Base-by-base conservation (phyloP, 2,113 vertebrate species). In the Bufo bufo region DNA sequence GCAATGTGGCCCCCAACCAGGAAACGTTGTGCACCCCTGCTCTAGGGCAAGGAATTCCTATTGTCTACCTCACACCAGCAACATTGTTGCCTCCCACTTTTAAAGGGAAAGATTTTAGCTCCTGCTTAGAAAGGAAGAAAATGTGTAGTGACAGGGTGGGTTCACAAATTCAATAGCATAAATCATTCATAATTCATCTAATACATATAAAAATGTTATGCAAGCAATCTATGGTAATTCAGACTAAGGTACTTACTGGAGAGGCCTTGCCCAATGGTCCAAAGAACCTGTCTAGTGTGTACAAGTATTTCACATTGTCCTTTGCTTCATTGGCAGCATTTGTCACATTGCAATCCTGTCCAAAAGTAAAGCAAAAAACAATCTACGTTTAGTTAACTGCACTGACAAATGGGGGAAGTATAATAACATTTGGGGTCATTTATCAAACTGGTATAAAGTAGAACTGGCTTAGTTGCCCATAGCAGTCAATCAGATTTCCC, bases 241-340 rank as follows among this genome's bases (percentile, higher is more conserved):
- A 45, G 7, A 6, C 54, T 14, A 45, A 19, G 45, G 13, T 54
- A 92, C 93, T 94, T 93, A 97, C 96, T 86, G 96, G 96, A 78
- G 93, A 93, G 85, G 93, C 91, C 90, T 90, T 93, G 52, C 90
- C 93, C 92, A 96, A 92, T 0, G 90, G 92, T 20, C 90, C 91
- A 79, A 97, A 96, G 92, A 94, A 95, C 89, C 91, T 95, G 83
- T 96, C 95, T 91, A 97, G 45, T 0, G 94, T 93, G 90, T 93
- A 92, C 17, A 96, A 93, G 84, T 95, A 97, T 90, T 93, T 96
- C 87, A 97, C 95, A 0, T 96, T 97, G 92, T 96, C 94, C 88
- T 96, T 97, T 19, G 96, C 96, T 90, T 97, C 96, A 90, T 96
- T 96, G 9, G 96, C 92, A 84, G 94, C 95, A 50, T 91, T 75